Evolutionary conservation across 2,113 vertebrate genomes (phyloP).

Genomic region (Tympanuchus pallidicinctus): DNA sequence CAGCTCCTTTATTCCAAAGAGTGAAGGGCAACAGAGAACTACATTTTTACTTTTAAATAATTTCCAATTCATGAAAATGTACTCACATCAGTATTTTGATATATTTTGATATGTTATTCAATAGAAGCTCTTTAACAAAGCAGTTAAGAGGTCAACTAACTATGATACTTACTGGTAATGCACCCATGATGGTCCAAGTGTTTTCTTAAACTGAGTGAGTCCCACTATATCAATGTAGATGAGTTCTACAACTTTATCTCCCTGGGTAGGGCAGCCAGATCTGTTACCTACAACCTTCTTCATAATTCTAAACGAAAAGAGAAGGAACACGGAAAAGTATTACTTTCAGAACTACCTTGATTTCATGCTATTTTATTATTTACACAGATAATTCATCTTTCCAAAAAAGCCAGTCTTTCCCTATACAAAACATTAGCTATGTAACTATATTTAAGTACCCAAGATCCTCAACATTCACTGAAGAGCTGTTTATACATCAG

Average conservation of each 20-base stretch:
- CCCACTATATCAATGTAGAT: slow-evolving; percentile 99
- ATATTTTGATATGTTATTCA: not conserved
- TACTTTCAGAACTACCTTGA: not conserved
- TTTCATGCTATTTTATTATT: not conserved
- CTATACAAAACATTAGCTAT: not conserved
- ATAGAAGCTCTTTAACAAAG: not conserved
- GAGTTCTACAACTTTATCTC: slow-evolving; percentile 96
- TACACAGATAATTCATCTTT: not conserved
- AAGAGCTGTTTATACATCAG: not conserved
- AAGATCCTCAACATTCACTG: not conserved
- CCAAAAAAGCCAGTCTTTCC: not conserved
- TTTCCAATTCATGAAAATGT: not conserved
- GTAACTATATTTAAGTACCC: not conserved
- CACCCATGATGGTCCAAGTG: slow-evolving; percentile 97
- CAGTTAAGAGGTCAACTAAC: not conserved
- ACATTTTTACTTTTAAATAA: not conserved
- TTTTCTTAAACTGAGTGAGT: slow-evolving; percentile 98
- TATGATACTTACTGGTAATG: slow-evolving; percentile 96
- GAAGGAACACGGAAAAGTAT: not conserved
- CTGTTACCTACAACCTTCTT: slow-evolving; percentile 97
- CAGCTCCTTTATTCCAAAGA: not conserved
- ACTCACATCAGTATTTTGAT: not conserved
- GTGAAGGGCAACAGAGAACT: not conserved
- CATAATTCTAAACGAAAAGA: slow-evolving; percentile 89
- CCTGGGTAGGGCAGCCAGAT: slow-evolving; percentile 96